phyloP scores from a whole-genome alignment of 2,797 vertebrate genomes.

The Prunella strophiata region DNA sequence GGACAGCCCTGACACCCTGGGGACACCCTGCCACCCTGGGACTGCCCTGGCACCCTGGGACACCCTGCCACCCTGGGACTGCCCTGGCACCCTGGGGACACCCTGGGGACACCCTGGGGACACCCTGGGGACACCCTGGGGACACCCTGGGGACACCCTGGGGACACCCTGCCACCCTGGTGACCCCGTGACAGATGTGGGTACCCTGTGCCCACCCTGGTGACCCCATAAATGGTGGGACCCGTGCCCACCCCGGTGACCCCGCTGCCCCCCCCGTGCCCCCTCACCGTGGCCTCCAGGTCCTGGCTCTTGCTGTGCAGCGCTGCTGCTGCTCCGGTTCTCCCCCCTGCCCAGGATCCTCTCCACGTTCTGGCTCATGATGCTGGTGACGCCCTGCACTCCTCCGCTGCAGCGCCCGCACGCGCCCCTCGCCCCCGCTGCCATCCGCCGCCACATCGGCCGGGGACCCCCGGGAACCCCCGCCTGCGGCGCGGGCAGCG shows the following conservation, averaged over 20 bases:
- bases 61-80: neutral
- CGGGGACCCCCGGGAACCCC: neutral
- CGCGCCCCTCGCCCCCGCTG: slow-evolving; percentile 60
- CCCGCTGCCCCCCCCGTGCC: neutral
- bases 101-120: neutral
- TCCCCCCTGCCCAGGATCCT: slow-evolving; percentile 92
- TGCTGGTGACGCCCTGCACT: slow-evolving; percentile 90
- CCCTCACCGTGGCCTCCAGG: slow-evolving; percentile 87
- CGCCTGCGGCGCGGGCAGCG: neutral
- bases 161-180: too few species aligned
- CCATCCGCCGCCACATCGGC: too few species aligned
- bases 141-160: neutral
- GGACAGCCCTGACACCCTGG: neutral
- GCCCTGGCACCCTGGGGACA: neutral
- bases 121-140: accelerated
- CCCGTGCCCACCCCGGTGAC: too few species aligned
- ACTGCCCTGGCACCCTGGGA: neutral
- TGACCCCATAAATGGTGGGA: too few species aligned
- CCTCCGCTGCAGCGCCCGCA: slow-evolving; percentile 83
- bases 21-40: neutral
- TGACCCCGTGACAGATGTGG: too few species aligned
- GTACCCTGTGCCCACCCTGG: too few species aligned
- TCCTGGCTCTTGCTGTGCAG: slow-evolving; percentile 92
- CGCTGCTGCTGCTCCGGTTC: slow-evolving; percentile 87
- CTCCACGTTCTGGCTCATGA: slow-evolving; percentile 94